Conservation (phyloP, 2,797 vertebrate species). For the Anabacerthia variegaticeps region DNA sequence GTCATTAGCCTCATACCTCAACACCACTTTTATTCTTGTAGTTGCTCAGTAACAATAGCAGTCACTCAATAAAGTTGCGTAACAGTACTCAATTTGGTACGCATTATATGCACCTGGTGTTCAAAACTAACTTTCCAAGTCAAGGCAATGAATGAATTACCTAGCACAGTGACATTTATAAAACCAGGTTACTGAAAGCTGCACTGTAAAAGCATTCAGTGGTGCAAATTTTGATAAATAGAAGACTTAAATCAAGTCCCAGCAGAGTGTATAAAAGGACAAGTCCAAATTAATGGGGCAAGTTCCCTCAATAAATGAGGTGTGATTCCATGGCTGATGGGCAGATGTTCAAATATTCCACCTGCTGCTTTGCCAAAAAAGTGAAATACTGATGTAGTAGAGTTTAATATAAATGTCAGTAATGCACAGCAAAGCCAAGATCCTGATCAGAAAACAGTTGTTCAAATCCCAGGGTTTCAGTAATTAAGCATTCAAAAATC, state of each 20-base stretch:
- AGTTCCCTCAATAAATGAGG: conserved; percentile 24
- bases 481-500: neutral
- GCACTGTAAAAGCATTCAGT: neutral
- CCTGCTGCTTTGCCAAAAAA: neutral
- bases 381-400: neutral
- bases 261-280: neutral
- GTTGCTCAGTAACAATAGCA: neutral
- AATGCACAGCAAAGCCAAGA: neutral
- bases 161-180: neutral
- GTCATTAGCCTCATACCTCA: neutral
- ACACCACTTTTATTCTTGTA: neutral
- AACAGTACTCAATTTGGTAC: neutral
- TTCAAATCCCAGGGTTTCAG: neutral
- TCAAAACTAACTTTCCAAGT: conserved; percentile 11
- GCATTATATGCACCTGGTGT: neutral
- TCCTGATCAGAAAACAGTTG: neutral
- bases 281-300: neutral
- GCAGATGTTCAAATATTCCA: conserved; percentile 34
- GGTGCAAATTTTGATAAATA: neutral
- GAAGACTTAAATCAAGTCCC: neutral
- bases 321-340: neutral
- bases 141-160: neutral
- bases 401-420: neutral
- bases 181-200: neutral
- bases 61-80: neutral